Percentiles rank a stretch among this genome's conserved stretches.
phyloP scores from a whole-genome alignment of 1,140 invertebrate species.

The Ceratina australensis region DNA sequence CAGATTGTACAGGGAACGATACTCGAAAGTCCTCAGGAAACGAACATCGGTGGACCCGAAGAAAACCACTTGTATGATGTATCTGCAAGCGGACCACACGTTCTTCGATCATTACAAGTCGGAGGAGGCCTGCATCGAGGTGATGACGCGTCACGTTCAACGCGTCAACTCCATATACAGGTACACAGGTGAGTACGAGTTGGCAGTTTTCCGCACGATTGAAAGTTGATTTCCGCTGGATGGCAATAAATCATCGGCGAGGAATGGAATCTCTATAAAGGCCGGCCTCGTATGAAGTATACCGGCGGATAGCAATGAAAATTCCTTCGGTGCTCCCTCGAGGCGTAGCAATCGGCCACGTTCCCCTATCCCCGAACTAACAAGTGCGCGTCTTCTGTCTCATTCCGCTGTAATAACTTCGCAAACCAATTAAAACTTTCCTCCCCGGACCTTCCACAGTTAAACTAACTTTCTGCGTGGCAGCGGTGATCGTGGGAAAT shows the following conservation, averaged over 20 bases:
- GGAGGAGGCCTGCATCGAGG: slow-evolving; percentile 96
- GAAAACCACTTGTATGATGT: slow-evolving; percentile 93
- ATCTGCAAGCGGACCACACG: slow-evolving; percentile 96
- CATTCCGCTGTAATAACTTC: slow-evolving; percentile 55
- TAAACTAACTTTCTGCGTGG: slow-evolving; percentile 52
- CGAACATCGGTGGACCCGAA: slow-evolving; percentile 87
- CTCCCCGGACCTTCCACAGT: slow-evolving; percentile 34
- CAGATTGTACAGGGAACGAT: slow-evolving; percentile 71
- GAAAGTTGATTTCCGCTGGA: too few relatives aligned
- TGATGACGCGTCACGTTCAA: slow-evolving; percentile 96
- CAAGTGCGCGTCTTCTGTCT: slow-evolving; percentile 52
- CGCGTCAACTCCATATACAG: slow-evolving; percentile 95
- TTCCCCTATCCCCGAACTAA: slow-evolving; percentile 18
- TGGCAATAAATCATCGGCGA: slow-evolving; percentile 80
- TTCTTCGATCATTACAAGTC: slow-evolving; percentile 95
- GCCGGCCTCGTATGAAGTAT: background rate
- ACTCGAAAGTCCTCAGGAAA: slow-evolving; percentile 83
- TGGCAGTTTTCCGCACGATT: slow-evolving; percentile 51
- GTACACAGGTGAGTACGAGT: slow-evolving; percentile 87
- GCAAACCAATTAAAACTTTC: slow-evolving; percentile 58
- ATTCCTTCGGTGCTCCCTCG: background rate
- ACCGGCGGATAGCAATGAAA: slow-evolving; percentile 19
- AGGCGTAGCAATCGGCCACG: slow-evolving; percentile 22
- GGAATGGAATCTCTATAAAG: slow-evolving; percentile 73
- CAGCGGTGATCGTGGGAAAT: slow-evolving; percentile 43